Conservation (phyloP, 2,888 invertebrate species). For the Spodoptera exigua region DNA sequence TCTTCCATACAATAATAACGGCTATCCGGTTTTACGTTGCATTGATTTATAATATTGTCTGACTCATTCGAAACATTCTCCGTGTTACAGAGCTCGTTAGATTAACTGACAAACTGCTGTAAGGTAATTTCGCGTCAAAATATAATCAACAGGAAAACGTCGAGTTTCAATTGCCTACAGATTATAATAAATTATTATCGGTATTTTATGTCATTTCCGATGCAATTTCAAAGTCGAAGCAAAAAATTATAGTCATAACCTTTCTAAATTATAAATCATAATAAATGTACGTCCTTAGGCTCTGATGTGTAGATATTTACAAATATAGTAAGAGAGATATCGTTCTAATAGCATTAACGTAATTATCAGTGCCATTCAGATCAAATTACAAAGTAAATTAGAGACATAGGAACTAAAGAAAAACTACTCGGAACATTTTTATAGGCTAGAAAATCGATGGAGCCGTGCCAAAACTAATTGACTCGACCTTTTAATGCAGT, state of each 20-base stretch:
- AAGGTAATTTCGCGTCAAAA: slow-evolving; percentile 4
- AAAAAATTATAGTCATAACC: too few relatives aligned
- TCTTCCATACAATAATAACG: slow-evolving; percentile 65
- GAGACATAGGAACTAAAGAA: background rate
- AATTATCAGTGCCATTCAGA: background rate
- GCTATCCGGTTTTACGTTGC: slow-evolving; percentile 18
- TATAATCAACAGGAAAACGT: background rate
- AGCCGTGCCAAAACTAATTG: slow-evolving; percentile 31
- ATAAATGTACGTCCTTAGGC: too few relatives aligned
- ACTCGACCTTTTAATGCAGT: slow-evolving; percentile 28
- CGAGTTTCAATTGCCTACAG: too few relatives aligned
- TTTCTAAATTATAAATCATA: too few relatives aligned
- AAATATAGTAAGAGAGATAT: too few relatives aligned
- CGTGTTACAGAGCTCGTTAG: slow-evolving; percentile 33
- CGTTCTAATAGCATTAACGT: too few relatives aligned
- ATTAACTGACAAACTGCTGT: slow-evolving; percentile 25
- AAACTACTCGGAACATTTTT: slow-evolving; percentile 1
- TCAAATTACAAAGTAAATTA: background rate
- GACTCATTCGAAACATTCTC: slow-evolving; percentile 32
- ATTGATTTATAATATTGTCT: slow-evolving; percentile 42
- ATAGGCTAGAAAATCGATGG: slow-evolving; percentile 21
- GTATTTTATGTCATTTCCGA: too few relatives aligned
- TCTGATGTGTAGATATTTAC: too few relatives aligned
- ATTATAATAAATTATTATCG: too few relatives aligned
- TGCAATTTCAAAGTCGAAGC: too few relatives aligned